phyloP scores from a whole-genome alignment of 2,797 vertebrate genomes.

The Poeciliopsis gracilis region DNA sequence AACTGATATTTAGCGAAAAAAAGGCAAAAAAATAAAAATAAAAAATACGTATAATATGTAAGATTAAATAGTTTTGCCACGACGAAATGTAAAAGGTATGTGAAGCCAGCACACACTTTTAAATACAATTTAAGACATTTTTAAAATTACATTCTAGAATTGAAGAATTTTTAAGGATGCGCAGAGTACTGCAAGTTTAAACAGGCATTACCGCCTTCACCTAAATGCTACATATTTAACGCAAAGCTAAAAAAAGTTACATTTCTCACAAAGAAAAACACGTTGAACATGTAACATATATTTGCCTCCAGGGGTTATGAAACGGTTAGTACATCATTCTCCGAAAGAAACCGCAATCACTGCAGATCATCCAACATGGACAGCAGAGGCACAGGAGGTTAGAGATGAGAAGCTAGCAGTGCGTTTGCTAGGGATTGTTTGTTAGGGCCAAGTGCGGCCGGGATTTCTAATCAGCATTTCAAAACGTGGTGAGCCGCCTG shows the following conservation, averaged over 20 bases:
- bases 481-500: conserved; percentile 3
- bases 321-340: neutral
- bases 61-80: too few species aligned
- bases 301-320: neutral
- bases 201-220: neutral
- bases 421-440: conserved; percentile 12
- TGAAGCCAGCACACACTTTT: too few species aligned
- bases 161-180: too few species aligned
- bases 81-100: too few species aligned
- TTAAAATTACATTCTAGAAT: too few species aligned
- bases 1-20: too few species aligned
- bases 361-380: neutral
- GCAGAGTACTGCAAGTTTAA: too few species aligned
- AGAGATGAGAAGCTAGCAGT: conserved; percentile 3
- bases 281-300: neutral
- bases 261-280: conserved; percentile 8
- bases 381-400: conserved; percentile 6
- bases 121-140: too few species aligned
- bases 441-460: conserved; percentile 8
- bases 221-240: neutral
- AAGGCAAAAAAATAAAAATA: too few species aligned
- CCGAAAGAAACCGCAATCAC: neutral
- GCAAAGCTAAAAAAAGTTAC: neutral
- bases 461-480: conserved; percentile 10
- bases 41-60: too few species aligned